Evolutionary conservation across 2,888 invertebrate species (phyloP), one percentile per base, ranked within the genome.

Genomic region (Ennomos quercinarius): DNA sequence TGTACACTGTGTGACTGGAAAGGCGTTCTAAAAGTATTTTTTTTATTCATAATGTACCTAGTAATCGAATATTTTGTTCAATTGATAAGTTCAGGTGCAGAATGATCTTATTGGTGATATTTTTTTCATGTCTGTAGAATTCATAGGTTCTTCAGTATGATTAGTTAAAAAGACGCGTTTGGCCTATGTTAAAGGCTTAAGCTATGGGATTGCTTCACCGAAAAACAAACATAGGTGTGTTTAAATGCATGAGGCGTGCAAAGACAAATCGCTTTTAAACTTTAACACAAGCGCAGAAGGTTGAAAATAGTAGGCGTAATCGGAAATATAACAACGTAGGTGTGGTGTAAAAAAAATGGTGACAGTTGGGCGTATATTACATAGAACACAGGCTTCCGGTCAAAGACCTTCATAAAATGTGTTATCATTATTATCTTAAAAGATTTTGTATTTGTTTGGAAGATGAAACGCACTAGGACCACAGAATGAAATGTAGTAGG

Each of bases 181-280:
- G n/a, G n/a, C n/a, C n/a, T n/a, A n/a, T n/a, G n/a, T n/a, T n/a
- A n/a, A n/a, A n/a, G n/a, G n/a, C n/a, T n/a, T n/a, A 58, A 39
- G 11, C 44, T 17, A 37, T 41, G 36, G 34, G 11, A 43, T 48
- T 39, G 49, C 40, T 53, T 40, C 44, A 42, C 57, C 53, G 40
- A 39, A 48, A 51, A 57, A 46, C 39, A 54, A 48, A 59, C 49
- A 57, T 46, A 59, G 49, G 58, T 59, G 58, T 49, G 59, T 53
- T 48, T 47, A 47, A 48, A 59, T 54, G 49, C 53, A 53, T 54
- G 12, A 47, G 39, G 47, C 47, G 11, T 43, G 42, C 17, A 43
- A 57, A 40, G 9, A 36, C 13, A 11, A 40, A 2, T 13, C 8
- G 10, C 34, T 48, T 40, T 27, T 40, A 27, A 37, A 48, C 37